These are phyloP conservation scores for Drosophila algonquin DNA, from an alignment of 2,888 invertebrate species.

Conservation along the genomic window DNA sequence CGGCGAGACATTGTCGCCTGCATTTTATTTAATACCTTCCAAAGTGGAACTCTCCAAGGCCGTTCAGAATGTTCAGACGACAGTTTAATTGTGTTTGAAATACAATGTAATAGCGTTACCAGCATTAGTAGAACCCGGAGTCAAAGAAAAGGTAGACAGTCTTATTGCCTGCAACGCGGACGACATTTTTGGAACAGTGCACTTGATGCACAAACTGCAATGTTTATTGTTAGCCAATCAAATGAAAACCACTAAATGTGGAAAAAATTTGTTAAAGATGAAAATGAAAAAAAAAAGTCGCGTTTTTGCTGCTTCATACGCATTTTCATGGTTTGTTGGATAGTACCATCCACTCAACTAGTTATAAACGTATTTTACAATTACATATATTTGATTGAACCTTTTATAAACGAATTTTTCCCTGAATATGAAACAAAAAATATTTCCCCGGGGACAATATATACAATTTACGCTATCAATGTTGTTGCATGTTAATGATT, in stretches of 20 bases:
- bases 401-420: conserved; percentile 68
- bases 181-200: neutral
- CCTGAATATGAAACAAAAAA: conserved; percentile 27
- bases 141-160: neutral
- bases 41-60: conserved; percentile 95
- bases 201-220: conserved; percentile 21
- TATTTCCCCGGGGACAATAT: conserved; percentile 73
- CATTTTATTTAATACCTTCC: conserved; percentile 95
- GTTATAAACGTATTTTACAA: conserved; percentile 16
- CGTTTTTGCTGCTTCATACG: conserved; percentile 57
- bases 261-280: too few relatives aligned
- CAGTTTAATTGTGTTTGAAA: conserved; percentile 83
- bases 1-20: conserved; percentile 94
- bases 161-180: neutral
- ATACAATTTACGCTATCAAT: conserved; percentile 55
- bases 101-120: conserved; percentile 2
- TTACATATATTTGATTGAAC: conserved; percentile 26
- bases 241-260: neutral
- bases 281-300: conserved; percentile 15
- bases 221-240: conserved; percentile 29
- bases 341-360: conserved; percentile 24
- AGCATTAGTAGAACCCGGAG: neutral
- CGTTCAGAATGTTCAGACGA: conserved; percentile 93
- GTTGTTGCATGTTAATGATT: conserved; percentile 59
- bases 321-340: conserved; percentile 69